A percentile compares a stretch with the other conserved stretches of the same genome.
phyloP scores from a whole-genome alignment of 2,113 vertebrate genomes.

The Orientallactaga bullata region DNA sequence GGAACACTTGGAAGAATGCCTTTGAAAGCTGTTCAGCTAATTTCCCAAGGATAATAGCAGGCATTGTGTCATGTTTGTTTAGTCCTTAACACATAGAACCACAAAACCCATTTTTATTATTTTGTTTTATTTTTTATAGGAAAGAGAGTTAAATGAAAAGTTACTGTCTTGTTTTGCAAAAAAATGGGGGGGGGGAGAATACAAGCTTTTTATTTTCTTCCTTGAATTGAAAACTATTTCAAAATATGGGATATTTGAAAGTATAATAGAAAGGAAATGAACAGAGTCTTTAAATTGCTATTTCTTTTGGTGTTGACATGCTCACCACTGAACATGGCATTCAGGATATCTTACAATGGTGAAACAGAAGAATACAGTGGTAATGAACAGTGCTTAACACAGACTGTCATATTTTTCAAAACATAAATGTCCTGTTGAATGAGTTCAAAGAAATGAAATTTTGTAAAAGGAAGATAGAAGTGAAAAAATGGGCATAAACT shows the following conservation, averaged over 20 bases:
- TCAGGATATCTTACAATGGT: conserved; percentile 71
- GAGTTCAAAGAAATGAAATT: conserved; percentile 73
- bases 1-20: conserved; percentile 54
- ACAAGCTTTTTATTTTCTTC: conserved; percentile 75
- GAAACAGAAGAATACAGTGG: conserved; percentile 80
- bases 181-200: conserved; percentile 13
- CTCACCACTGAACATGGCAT: conserved; percentile 75
- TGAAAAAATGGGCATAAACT: conserved; percentile 46
- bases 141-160: conserved; percentile 69
- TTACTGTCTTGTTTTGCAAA: too few relatives aligned
- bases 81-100: conserved; percentile 52
- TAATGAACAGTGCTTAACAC: conserved; percentile 77
- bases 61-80: conserved; percentile 54
- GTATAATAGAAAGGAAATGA: conserved; percentile 79
- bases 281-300: conserved; percentile 59
- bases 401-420: conserved; percentile 67
- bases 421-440: conserved; percentile 74
- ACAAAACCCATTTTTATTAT: conserved; percentile 59
- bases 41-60: conserved; percentile 73
- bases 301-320: conserved; percentile 77
- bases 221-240: conserved; percentile 69
- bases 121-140: neutral
- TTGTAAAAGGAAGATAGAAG: conserved; percentile 53
- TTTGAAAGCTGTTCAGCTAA: conserved; percentile 67
- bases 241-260: conserved; percentile 61